Conservation (phyloP, 2,888 invertebrate genomes). For the Mechanitis messenoides region DNA sequence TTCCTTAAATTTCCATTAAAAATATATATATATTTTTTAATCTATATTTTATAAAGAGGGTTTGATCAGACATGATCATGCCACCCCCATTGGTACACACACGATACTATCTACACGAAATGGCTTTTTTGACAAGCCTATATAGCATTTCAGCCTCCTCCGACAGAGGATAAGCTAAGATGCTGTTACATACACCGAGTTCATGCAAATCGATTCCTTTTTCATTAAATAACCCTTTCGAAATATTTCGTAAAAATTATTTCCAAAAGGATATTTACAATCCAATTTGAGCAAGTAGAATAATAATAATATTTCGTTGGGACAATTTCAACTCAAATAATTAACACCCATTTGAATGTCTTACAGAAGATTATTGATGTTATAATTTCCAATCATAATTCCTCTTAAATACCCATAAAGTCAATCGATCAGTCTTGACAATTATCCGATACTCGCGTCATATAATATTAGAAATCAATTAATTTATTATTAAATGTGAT, state of each 20-base stretch:
- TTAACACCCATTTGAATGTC: background rate
- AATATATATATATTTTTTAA: too few species aligned
- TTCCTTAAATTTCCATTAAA: background rate
- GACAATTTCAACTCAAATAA: constrained; percentile 11
- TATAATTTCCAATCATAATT: constrained; percentile 24
- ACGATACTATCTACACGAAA: too few species aligned
- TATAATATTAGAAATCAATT: constrained; percentile 15
- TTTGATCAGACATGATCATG: too few species aligned
- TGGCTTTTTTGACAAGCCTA: too few species aligned
- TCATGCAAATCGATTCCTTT: too few species aligned
- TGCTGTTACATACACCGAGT: too few species aligned
- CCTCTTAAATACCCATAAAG: constrained; percentile 28
- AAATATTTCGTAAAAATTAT: too few species aligned
- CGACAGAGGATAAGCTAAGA: too few species aligned
- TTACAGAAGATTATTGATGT: constrained; percentile 14
- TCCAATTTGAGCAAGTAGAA: background rate
- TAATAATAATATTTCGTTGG: constrained; percentile 13
- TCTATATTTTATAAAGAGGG: too few species aligned
- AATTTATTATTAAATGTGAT: background rate
- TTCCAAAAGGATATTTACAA: background rate
- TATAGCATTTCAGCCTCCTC: too few species aligned
- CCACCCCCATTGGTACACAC: too few species aligned
- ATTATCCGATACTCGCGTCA: constrained; percentile 28
- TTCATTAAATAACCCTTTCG: too few species aligned
- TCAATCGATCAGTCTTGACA: constrained; percentile 27